Percentiles rank a stretch among this genome's conserved stretches.
Conservation (phyloP, 2,113 vertebrate species). For the Anguilla japonica region DNA sequence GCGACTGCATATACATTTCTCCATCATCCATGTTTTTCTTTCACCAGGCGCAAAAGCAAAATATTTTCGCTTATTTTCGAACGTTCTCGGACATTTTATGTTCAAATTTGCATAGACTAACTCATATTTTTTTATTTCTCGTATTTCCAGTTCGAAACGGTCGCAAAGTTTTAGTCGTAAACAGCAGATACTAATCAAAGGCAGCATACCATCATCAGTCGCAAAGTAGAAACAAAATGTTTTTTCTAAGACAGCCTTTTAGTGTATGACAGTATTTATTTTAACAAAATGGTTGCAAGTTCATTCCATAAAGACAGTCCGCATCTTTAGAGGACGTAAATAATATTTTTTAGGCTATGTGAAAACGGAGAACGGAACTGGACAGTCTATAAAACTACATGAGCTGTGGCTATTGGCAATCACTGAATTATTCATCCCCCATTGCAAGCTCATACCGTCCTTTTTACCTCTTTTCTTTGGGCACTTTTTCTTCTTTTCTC, state of each 20-base stretch:
- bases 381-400: constrained; percentile 87
- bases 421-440: constrained; percentile 99
- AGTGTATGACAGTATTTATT: not conserved
- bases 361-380: constrained; percentile 70
- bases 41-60: too few relatives aligned
- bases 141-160: not conserved
- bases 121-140: not conserved
- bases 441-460: constrained; percentile 99
- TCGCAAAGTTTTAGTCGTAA: not conserved
- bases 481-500: constrained; percentile 95
- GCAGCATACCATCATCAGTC: not conserved
- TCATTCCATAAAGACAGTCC: constrained; percentile 42
- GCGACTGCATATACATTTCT: not conserved
- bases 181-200: not conserved
- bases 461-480: constrained; percentile 91
- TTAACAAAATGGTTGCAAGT: not conserved
- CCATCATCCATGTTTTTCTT: not conserved
- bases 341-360: constrained; percentile 81
- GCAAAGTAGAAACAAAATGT: not conserved
- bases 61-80: not conserved
- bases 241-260: not conserved
- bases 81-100: too few relatives aligned
- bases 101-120: not conserved
- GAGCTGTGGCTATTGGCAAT: constrained; percentile 81
- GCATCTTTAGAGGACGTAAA: constrained; percentile 65